phyloP scores from a whole-genome alignment of 2,113 vertebrate genomes.

The Elachura formosa region DNA sequence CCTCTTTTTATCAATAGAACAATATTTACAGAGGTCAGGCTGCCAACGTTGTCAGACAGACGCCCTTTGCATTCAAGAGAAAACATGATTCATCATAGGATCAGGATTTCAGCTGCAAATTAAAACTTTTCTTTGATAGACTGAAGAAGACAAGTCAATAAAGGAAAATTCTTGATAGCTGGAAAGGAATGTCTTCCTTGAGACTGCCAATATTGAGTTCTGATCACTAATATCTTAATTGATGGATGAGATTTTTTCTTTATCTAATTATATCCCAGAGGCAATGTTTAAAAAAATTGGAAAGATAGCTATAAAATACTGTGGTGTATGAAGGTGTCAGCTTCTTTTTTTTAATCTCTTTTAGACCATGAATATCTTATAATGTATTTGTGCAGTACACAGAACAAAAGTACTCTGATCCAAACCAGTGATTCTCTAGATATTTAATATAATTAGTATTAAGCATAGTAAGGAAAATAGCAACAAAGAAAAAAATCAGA shows the following conservation, averaged over 20 bases:
- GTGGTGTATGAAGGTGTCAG: background rate
- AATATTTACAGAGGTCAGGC: conserved; percentile 32
- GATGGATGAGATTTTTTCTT: background rate
- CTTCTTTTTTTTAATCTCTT: background rate
- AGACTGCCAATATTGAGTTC: background rate
- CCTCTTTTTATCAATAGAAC: conserved; percentile 54
- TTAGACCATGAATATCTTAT: background rate
- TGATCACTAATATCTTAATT: conserved; percentile 10
- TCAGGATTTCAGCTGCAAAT: conserved; percentile 29
- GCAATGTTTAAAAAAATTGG: background rate
- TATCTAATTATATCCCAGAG: conserved; percentile 17
- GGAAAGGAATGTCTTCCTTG: conserved; percentile 4
- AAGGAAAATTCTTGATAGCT: conserved; percentile 36
- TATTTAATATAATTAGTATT: background rate
- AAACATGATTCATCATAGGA: conserved; percentile 24
- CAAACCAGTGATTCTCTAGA: background rate
- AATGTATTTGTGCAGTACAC: background rate
- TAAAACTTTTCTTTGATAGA: conserved; percentile 26
- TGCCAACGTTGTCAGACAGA: conserved; percentile 48
- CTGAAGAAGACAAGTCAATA: conserved; percentile 6
- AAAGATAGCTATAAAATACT: background rate
- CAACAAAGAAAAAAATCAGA: background rate
- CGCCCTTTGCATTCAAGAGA: conserved; percentile 15
- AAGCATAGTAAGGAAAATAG: background rate
- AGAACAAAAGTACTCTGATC: background rate